phyloP scores from a whole-genome alignment of 2,113 vertebrate species.

The pig (Sus scrofa) region DNA sequence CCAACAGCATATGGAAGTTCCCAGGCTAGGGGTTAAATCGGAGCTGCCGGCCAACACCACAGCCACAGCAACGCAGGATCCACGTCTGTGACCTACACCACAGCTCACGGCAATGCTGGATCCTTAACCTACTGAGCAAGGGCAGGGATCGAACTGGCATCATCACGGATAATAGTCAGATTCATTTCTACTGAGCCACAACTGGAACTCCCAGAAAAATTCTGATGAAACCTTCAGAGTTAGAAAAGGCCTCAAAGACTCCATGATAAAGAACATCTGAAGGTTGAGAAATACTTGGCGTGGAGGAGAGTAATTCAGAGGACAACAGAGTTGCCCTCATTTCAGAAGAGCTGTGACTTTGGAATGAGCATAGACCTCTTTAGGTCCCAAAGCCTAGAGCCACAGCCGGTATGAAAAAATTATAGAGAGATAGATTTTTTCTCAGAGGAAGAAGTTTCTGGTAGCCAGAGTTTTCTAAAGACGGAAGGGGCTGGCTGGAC shows the following conservation, averaged over 20 bases:
- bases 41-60: too few species aligned
- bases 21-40: too few species aligned
- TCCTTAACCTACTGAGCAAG: too few species aligned
- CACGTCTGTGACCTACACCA: too few species aligned
- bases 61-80: too few species aligned
- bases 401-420: background rate
- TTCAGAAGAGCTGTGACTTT: background rate
- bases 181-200: too few species aligned
- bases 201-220: background rate
- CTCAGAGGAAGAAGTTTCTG: constrained; percentile 16
- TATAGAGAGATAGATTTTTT: background rate
- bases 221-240: background rate
- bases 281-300: background rate
- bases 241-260: background rate
- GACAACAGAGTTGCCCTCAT: background rate
- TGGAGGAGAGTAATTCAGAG: background rate
- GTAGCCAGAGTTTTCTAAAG: background rate
- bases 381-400: background rate
- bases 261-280: background rate
- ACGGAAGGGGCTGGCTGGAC: background rate
- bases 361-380: background rate
- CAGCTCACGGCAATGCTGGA: too few species aligned
- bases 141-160: too few species aligned
- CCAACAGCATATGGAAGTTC: too few species aligned
- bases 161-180: too few species aligned